phyloP scores from a whole-genome alignment of 2,797 vertebrate genomes.

The Takifugu ocellatus region DNA sequence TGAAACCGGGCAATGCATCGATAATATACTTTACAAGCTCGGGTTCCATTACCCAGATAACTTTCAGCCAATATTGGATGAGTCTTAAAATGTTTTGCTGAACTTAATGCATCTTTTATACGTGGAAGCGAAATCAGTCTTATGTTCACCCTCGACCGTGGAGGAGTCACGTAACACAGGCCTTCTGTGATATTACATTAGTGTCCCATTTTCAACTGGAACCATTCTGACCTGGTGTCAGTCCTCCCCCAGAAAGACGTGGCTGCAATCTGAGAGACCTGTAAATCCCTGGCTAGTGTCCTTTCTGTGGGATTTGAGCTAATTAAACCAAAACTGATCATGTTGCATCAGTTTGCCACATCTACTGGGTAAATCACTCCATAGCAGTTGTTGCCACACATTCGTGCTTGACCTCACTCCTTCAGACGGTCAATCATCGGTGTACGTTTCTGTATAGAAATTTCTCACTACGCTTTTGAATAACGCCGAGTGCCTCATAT shows the following conservation, averaged over 20 bases:
- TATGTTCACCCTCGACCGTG: constrained; percentile 37
- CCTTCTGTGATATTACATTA: constrained; percentile 31
- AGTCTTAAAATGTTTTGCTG: constrained; percentile 48
- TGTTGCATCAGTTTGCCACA: constrained; percentile 28
- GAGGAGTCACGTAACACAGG: constrained; percentile 12
- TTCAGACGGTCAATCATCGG: constrained; percentile 21
- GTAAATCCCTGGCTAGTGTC: neutral
- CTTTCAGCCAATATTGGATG: constrained; percentile 36
- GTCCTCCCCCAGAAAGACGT: constrained; percentile 32
- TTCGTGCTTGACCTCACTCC: constrained; percentile 25
- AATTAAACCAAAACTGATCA: constrained; percentile 26
- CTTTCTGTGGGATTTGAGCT: neutral
- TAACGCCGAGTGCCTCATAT: constrained; percentile 70
- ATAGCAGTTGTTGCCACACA: constrained; percentile 13
- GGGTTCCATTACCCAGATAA: constrained; percentile 43
- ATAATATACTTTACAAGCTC: constrained; percentile 43
- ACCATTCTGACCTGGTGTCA: constrained; percentile 18
- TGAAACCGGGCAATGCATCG: constrained; percentile 50
- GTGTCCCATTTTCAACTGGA: constrained; percentile 39
- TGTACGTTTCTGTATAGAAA: constrained; percentile 34
- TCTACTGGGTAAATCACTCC: constrained; percentile 19
- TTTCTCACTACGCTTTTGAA: constrained; percentile 48
- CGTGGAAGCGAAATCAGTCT: constrained; percentile 60
- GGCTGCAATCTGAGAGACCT: constrained; percentile 12
- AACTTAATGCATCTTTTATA: constrained; percentile 58